A percentile compares a stretch with the other conserved stretches of the same genome.
Conservation (phyloP, 2,797 vertebrate genomes). For the Betta splendens region DNA sequence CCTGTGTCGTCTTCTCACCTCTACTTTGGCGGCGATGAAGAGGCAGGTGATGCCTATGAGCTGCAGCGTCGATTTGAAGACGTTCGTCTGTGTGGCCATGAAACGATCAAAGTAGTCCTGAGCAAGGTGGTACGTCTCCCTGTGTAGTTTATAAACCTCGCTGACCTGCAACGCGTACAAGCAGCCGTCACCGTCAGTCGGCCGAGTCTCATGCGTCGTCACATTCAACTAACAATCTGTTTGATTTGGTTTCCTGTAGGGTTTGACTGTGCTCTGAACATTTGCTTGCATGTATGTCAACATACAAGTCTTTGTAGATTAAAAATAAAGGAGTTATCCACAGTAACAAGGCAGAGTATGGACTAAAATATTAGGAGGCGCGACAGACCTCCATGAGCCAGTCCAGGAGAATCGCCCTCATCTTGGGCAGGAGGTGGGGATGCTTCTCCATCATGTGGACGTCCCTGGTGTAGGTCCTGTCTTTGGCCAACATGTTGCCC, state of each 20-base stretch:
- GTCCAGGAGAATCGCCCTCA: slow-evolving; percentile 94
- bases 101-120: slow-evolving; percentile 98
- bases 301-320: too few species aligned
- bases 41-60: slow-evolving; percentile 95
- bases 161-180: slow-evolving; percentile 83
- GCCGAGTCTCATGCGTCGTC: neutral
- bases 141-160: slow-evolving; percentile 94
- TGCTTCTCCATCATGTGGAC: slow-evolving; percentile 89
- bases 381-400: slow-evolving; percentile 96
- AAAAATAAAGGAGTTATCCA: too few species aligned
- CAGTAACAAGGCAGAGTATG: too few species aligned
- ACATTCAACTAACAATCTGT: too few species aligned
- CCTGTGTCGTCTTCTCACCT: slow-evolving; percentile 74
- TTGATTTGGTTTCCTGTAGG: neutral
- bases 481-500: slow-evolving; percentile 93
- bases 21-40: slow-evolving; percentile 96
- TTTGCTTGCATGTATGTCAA: too few species aligned
- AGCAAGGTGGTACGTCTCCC: slow-evolving; percentile 94
- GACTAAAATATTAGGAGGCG: neutral
- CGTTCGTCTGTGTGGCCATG: slow-evolving; percentile 92
- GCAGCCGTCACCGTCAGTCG: neutral
- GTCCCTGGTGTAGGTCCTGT: slow-evolving; percentile 86
- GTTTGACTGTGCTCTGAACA: too few species aligned
- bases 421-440: slow-evolving; percentile 92
- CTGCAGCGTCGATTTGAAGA: slow-evolving; percentile 91